These are phyloP conservation scores for Ceratosolen fusciceps DNA, from an alignment of 1,140 invertebrate species.

Conservation along the genomic window DNA sequence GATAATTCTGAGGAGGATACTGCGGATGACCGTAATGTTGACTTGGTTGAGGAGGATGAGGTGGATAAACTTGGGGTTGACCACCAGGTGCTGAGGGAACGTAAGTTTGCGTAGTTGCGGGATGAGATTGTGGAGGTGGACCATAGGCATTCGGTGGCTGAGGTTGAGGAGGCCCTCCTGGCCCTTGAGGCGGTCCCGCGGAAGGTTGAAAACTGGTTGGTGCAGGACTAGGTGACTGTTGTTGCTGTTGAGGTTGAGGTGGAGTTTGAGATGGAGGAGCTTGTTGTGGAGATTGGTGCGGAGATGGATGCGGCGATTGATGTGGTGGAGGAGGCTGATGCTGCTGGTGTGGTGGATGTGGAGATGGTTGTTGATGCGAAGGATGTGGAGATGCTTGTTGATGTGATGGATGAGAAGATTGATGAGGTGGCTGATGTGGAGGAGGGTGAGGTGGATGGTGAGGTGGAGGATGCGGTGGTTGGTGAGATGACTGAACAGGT, in stretches of 20 bases:
- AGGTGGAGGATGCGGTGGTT: constrained; percentile 52
- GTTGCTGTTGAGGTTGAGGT: constrained; percentile 62
- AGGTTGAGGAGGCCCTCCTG: constrained; percentile 62
- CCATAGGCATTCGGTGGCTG: constrained; percentile 63
- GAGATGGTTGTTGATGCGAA: constrained; percentile 62
- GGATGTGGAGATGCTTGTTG: constrained; percentile 59
- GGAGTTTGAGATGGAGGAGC: constrained; percentile 64
- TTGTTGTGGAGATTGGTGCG: constrained; percentile 58
- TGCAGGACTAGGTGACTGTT: constrained; percentile 65
- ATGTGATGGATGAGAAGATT: constrained; percentile 57
- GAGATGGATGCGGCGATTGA: constrained; percentile 57
- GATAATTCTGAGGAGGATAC: constrained; percentile 69
- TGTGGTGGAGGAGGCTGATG: constrained; percentile 56
- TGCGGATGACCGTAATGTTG: constrained; percentile 70
- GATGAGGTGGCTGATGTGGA: constrained; percentile 59
- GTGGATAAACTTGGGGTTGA: constrained; percentile 67
- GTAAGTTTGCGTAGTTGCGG: constrained; percentile 68
- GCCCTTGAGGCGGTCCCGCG: constrained; percentile 65
- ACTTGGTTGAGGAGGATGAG: constrained; percentile 67
- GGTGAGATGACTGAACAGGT: constrained; percentile 58
- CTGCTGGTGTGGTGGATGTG: constrained; percentile 62
- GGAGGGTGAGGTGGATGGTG: constrained; percentile 58
- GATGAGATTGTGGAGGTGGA: constrained; percentile 64
- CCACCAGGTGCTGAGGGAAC: constrained; percentile 66
- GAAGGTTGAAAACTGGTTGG: constrained; percentile 69